phyloP scores from a whole-genome alignment of 2,797 vertebrate genomes.

The Molossus alvarezi region DNA sequence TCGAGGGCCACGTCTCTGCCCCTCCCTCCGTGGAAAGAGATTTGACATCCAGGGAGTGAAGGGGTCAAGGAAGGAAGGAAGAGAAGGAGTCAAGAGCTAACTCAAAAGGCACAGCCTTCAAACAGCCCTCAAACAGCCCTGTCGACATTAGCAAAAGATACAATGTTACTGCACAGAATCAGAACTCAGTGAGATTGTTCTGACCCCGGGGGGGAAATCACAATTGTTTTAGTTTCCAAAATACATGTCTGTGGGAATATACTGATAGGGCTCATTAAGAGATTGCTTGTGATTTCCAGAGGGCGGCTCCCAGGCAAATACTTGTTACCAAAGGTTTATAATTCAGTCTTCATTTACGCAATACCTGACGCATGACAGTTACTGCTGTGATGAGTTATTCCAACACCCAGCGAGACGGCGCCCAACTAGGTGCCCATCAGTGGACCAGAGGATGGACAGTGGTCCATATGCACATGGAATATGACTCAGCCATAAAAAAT shows the following conservation, averaged over 20 bases:
- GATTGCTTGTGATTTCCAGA: neutral
- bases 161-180: neutral
- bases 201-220: neutral
- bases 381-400: neutral
- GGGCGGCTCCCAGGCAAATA: neutral
- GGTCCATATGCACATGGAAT: neutral
- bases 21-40: neutral
- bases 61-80: neutral
- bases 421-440: neutral
- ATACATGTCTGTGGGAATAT: neutral
- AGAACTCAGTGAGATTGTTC: neutral
- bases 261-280: neutral
- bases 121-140: neutral
- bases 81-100: neutral
- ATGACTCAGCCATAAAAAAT: neutral
- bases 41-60: neutral
- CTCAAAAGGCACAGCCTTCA: neutral
- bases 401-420: neutral
- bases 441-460: neutral
- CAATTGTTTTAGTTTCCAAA: neutral
- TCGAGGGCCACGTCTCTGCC: neutral
- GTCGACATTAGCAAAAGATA: neutral
- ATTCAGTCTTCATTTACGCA: neutral
- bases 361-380: no score
- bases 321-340: neutral